These are phyloP conservation scores for Pegoplata infirma DNA, from an alignment of 2,888 invertebrate genomes.

Conservation along the genomic window DNA sequence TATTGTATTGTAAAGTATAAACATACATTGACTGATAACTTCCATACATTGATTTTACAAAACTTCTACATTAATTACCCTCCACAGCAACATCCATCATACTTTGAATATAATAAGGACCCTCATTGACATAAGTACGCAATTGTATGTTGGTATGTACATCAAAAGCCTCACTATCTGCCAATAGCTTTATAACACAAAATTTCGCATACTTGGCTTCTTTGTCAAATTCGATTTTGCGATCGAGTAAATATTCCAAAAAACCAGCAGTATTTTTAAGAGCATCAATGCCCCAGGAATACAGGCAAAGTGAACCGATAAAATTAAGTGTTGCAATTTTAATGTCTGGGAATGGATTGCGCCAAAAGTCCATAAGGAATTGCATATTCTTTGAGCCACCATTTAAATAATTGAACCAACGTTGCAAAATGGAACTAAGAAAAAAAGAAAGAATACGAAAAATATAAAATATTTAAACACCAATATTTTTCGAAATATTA, in stretches of 20 bases:
- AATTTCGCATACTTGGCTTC: constrained; percentile 82
- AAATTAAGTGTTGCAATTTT: constrained; percentile 84
- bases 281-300: constrained; percentile 88
- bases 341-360: constrained; percentile 90
- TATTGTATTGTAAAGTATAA: neutral
- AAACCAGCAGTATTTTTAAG: constrained; percentile 85
- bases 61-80: constrained; percentile 74
- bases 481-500: neutral
- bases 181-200: constrained; percentile 83
- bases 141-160: constrained; percentile 81
- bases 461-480: neutral
- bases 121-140: constrained; percentile 85
- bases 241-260: constrained; percentile 88
- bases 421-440: constrained; percentile 79
- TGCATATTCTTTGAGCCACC: constrained; percentile 80
- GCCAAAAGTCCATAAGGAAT: constrained; percentile 80
- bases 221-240: constrained; percentile 84
- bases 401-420: constrained; percentile 82
- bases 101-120: constrained; percentile 87
- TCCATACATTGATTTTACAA: too few species aligned
- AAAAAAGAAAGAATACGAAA: constrained; percentile 1
- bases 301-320: constrained; percentile 83
- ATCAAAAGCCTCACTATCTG: constrained; percentile 82
- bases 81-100: constrained; percentile 88
- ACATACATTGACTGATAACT: too few species aligned